These are phyloP conservation scores for Drosophila takahashii DNA, from an alignment of 1,140 invertebrate genomes.

Conservation along the genomic window DNA sequence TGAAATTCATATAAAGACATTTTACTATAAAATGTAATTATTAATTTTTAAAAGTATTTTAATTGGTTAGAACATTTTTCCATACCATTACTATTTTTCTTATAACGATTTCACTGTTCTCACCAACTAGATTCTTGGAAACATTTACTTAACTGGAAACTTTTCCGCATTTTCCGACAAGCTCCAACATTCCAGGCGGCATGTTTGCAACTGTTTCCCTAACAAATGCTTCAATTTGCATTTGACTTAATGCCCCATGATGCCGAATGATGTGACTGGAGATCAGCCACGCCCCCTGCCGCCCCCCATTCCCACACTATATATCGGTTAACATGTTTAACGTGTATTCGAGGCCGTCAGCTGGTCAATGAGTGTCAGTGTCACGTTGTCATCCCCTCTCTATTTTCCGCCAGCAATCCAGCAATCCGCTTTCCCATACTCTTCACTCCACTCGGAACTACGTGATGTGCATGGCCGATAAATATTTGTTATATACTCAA, in stretches of 20 bases:
- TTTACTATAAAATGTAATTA: too few relatives aligned
- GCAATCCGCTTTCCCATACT: conserved; percentile 6
- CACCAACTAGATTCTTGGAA: background rate
- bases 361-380: conserved; percentile 73
- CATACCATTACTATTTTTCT: background rate
- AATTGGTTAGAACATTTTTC: too few relatives aligned
- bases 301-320: background rate
- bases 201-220: conserved; percentile 14
- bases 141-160: background rate
- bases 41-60: too few relatives aligned
- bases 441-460: conserved; percentile 31
- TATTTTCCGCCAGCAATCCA: conserved; percentile 9
- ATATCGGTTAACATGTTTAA: conserved; percentile 65
- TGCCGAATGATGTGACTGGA: conserved; percentile 59
- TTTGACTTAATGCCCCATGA: conserved; percentile 66
- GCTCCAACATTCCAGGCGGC: conserved; percentile 14
- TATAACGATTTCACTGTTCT: background rate
- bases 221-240: conserved; percentile 75
- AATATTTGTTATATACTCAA: conserved; percentile 68
- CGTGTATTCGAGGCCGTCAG: conserved; percentile 61
- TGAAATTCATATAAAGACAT: too few relatives aligned
- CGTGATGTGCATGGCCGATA: conserved; percentile 72
- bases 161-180: background rate
- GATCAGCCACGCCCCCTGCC: conserved; percentile 21
- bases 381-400: conserved; percentile 57